phyloP scores from a whole-genome alignment of 2,113 vertebrate species.

The Lipophrys pholis region DNA sequence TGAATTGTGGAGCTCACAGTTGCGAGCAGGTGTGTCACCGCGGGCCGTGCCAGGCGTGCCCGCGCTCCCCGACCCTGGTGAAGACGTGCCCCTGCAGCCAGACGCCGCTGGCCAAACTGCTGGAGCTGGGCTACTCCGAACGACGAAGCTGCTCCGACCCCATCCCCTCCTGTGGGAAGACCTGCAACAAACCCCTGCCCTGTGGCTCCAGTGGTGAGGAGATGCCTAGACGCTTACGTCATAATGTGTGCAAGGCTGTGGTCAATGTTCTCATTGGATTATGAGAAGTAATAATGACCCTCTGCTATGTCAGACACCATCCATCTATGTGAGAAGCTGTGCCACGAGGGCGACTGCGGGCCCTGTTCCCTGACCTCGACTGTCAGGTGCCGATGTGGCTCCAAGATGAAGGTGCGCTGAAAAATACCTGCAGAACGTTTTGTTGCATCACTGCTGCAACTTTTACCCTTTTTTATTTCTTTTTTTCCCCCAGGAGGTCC shows the following conservation, averaged over 20 bases:
- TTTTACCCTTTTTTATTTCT: background rate
- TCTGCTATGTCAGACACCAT: conserved; percentile 84
- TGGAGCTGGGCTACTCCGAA: conserved; percentile 91
- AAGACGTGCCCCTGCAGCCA: conserved; percentile 92
- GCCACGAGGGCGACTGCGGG: conserved; percentile 94
- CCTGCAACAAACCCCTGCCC: conserved; percentile 91
- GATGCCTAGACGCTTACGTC: no score
- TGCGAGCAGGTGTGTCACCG: conserved; percentile 92
- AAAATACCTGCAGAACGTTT: background rate
- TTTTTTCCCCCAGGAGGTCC: conserved; percentile 87
- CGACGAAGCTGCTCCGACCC: conserved; percentile 91
- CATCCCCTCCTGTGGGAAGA: conserved; percentile 94
- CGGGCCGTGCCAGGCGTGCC: conserved; percentile 89
- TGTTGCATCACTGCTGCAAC: no score
- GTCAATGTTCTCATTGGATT: no score
- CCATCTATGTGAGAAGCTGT: conserved; percentile 94
- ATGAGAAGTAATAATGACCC: background rate
- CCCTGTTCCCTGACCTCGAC: conserved; percentile 93
- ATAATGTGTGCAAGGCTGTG: no score
- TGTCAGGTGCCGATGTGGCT: conserved; percentile 93
- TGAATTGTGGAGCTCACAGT: conserved; percentile 90
- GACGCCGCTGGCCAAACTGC: conserved; percentile 90
- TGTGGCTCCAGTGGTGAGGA: conserved; percentile 90
- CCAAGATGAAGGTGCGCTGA: conserved; percentile 89
- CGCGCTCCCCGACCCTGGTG: conserved; percentile 88